Percentiles rank a stretch among this genome's conserved stretches.
These are phyloP conservation scores for Drosophila peninsularis DNA, from an alignment of 2,888 invertebrate genomes.

Conservation along the genomic window DNA sequence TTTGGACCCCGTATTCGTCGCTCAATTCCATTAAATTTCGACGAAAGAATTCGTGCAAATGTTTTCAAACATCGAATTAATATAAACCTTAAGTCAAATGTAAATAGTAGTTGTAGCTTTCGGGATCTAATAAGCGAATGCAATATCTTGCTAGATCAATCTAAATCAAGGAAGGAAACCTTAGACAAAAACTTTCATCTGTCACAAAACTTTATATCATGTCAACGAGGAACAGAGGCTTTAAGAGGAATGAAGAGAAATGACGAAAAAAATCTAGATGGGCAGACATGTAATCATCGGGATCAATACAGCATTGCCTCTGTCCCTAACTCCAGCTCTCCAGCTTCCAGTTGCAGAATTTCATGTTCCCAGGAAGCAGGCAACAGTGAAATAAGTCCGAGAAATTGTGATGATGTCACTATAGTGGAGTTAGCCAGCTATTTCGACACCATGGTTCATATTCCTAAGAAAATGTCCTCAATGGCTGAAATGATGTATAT, in stretches of 20 bases:
- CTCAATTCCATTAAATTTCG: slow-evolving; percentile 29
- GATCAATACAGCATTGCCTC: slow-evolving; percentile 9
- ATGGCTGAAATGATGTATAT: slow-evolving; percentile 99
- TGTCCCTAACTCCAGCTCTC: slow-evolving; percentile 11
- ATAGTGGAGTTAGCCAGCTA: slow-evolving; percentile 98
- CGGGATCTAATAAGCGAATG: slow-evolving; percentile 81
- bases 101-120: slow-evolving; percentile 68
- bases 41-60: slow-evolving; percentile 38
- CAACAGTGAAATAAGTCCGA: slow-evolving; percentile 82
- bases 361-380: slow-evolving; percentile 92
- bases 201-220: slow-evolving; percentile 39
- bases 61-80: slow-evolving; percentile 31
- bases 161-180: slow-evolving; percentile 58
- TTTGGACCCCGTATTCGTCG: slow-evolving; percentile 39
- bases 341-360: slow-evolving; percentile 29
- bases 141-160: slow-evolving; percentile 68
- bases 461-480: slow-evolving; percentile 98
- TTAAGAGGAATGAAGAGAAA: slow-evolving; percentile 1
- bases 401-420: slow-evolving; percentile 88
- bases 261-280: slow-evolving; percentile 7
- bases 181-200: slow-evolving; percentile 45
- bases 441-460: slow-evolving; percentile 97
- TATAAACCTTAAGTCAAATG: slow-evolving; percentile 29
- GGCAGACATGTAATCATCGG: slow-evolving; percentile 5
- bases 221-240: slow-evolving; percentile 19